These are phyloP conservation scores for Sphaeramia orbicularis DNA, from an alignment of 2,797 vertebrate genomes.

Conservation along the genomic window DNA sequence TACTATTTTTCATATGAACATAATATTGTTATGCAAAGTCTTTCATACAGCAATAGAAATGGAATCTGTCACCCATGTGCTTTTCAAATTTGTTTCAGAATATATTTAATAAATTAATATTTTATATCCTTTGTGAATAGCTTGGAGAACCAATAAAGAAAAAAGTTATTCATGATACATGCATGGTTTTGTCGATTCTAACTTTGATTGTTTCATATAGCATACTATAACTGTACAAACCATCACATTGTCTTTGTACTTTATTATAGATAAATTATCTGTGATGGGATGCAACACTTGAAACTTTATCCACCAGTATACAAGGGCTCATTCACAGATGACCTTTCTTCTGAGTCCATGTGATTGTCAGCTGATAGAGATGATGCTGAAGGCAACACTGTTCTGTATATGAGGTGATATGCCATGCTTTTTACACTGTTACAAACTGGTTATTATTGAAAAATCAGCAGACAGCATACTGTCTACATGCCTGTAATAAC, in stretches of 20 bases:
- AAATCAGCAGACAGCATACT: no score
- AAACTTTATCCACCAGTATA: not conserved
- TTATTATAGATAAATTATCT: no score
- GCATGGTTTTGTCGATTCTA: not conserved
- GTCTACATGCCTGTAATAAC: not conserved
- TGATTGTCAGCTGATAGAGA: constrained; percentile 38
- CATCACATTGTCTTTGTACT: not conserved
- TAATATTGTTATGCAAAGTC: not conserved
- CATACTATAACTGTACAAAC: not conserved
- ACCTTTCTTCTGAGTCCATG: constrained; percentile 17
- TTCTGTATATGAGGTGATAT: not conserved
- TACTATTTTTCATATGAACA: constrained; percentile 10
- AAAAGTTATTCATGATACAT: not conserved
- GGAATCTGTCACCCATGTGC: not conserved
- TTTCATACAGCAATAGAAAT: not conserved
- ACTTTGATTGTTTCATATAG: not conserved
- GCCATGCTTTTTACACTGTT: not conserved
- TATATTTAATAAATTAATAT: constrained; percentile 16
- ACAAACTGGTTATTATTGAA: no score
- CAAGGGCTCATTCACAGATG: constrained; percentile 1
- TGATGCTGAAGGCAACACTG: not conserved
- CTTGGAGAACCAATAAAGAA: constrained; percentile 11
- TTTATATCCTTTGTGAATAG: constrained; percentile 7
- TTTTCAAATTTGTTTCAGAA: not conserved
- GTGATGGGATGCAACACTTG: no score